Conservation (phyloP, 1,140 invertebrate genomes). For the Drosophila arizonae region DNA sequence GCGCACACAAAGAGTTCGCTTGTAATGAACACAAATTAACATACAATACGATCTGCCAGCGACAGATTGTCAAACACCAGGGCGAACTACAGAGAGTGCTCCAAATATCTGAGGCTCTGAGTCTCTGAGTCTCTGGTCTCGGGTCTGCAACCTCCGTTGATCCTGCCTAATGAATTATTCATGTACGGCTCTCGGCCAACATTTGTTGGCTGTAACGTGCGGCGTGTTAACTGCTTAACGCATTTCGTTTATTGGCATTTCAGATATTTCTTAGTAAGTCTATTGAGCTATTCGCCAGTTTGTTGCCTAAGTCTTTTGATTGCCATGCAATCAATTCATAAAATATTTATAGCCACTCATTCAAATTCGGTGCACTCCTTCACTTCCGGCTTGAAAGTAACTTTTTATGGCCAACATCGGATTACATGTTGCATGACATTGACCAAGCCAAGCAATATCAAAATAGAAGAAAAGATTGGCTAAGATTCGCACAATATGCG, state of each 20-base stretch:
- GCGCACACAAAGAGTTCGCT: constrained; percentile 10
- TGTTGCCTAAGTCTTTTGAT: constrained; percentile 67
- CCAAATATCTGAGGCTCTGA: not conserved
- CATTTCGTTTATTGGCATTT: constrained; percentile 39
- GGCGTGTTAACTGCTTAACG: constrained; percentile 44
- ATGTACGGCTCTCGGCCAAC: constrained; percentile 12
- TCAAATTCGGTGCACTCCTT: constrained; percentile 26
- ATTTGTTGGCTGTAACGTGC: constrained; percentile 17
- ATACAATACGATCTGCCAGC: constrained; percentile 57
- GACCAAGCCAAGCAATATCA: constrained; percentile 22
- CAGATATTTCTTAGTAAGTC: constrained; percentile 21
- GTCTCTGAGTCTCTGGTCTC: not conserved
- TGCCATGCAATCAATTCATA: constrained; percentile 28
- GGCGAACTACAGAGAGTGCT: constrained; percentile 10
- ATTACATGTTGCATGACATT: constrained; percentile 72
- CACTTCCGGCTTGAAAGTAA: constrained; percentile 53
- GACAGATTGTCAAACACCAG: constrained; percentile 58
- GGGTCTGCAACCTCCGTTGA: constrained; percentile 1
- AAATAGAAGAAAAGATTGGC: constrained; percentile 8
- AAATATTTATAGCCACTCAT: constrained; percentile 13
- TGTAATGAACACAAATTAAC: constrained; percentile 66
- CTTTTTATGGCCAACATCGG: constrained; percentile 37
- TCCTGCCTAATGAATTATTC: constrained; percentile 42
- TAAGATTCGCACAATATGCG: constrained; percentile 38
- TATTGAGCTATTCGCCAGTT: constrained; percentile 45